Percentiles rank a stretch among this genome's conserved stretches.
Evolutionary conservation across 2,113 vertebrate species (phyloP).

Genomic region (Cardinalis cardinalis): DNA sequence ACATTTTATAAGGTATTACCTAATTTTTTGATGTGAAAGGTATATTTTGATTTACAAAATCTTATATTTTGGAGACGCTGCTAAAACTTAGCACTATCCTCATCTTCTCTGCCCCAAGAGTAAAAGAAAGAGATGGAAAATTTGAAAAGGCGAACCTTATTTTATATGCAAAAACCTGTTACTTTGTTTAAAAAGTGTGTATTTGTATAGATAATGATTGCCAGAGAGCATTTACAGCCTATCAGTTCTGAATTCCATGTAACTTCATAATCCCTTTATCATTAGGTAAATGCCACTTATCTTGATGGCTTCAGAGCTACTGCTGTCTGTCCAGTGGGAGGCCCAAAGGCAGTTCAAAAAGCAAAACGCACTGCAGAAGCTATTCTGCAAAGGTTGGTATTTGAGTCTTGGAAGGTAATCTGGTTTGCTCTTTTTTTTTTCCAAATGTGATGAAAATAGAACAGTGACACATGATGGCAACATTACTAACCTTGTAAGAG

Average conservation of each 20-base stretch:
- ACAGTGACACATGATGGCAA: background rate
- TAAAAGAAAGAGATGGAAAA: background rate
- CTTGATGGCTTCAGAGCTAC: constrained; percentile 84
- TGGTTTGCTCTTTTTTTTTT: background rate
- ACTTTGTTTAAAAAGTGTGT: background rate
- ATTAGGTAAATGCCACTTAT: constrained; percentile 83
- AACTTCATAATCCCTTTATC: background rate
- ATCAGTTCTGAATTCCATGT: background rate
- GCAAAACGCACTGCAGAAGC: constrained; percentile 77
- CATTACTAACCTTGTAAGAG: background rate
- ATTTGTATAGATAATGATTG: background rate
- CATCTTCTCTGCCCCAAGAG: background rate
- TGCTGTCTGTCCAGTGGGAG: constrained; percentile 81
- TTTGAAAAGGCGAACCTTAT: background rate
- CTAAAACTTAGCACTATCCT: background rate
- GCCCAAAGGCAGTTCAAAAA: constrained; percentile 78
- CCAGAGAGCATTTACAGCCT: background rate
- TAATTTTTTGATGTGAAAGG: background rate
- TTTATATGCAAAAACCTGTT: background rate
- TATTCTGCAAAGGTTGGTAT: constrained; percentile 80
- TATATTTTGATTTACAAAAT: background rate
- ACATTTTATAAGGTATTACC: constrained; percentile 76
- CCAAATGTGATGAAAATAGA: background rate
- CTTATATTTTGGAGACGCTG: background rate
- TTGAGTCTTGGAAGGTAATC: background rate